A percentile compares a stretch with the other conserved stretches of the same genome.
Evolutionary conservation across 2,113 vertebrate species (phyloP).

Genomic region (Leiothrix lutea): DNA sequence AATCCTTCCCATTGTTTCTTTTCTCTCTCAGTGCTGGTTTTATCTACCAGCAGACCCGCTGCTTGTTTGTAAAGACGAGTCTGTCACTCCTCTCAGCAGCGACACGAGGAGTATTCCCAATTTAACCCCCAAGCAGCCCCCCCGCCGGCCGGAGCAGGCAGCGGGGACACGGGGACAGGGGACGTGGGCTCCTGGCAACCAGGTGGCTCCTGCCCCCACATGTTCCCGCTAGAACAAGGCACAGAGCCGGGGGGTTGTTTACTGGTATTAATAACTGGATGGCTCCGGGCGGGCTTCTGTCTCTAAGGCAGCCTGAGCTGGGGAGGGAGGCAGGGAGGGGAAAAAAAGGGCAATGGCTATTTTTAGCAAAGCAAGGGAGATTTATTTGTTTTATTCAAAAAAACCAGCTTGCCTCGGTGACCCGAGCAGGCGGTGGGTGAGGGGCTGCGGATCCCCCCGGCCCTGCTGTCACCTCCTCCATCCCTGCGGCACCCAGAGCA

Average conservation of each 20-base stretch:
- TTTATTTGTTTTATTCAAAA: slow-evolving; percentile 7
- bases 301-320: slow-evolving; percentile 18
- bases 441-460: neutral
- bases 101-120: accelerated
- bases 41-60: too few relatives aligned
- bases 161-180: neutral
- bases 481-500: accelerated
- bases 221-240: slow-evolving; percentile 1
- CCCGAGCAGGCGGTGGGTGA: neutral
- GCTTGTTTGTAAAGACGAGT: too few relatives aligned
- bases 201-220: neutral
- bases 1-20: too few relatives aligned
- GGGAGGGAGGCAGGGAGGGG: neutral
- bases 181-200: neutral
- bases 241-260: neutral
- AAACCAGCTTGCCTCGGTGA: neutral
- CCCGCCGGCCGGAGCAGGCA: neutral
- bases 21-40: too few relatives aligned
- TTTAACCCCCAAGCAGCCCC: neutral
- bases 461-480: accelerated
- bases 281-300: neutral
- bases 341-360: neutral
- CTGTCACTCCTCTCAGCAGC: neutral
- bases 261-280: neutral
- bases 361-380: slow-evolving; percentile 11